Base-by-base conservation (phyloP, 1,140 invertebrate species). In the Drosophila funebris region DNA sequence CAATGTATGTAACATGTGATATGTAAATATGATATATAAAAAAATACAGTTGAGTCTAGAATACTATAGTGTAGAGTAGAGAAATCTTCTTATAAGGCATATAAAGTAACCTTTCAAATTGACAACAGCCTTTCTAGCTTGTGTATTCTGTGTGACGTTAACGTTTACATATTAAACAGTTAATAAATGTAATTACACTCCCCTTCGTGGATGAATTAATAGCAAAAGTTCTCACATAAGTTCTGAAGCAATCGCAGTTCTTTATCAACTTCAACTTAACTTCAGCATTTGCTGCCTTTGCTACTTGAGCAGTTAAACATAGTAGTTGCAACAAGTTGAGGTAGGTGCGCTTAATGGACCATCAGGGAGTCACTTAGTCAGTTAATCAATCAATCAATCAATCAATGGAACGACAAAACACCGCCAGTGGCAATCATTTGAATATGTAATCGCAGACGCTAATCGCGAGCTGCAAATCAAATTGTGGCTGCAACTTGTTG, bases 401-500 rank as follows among this genome's bases (percentile, higher is more conserved):
- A 48, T 41, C 41, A 43, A 37, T 29, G 18, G n/a, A 46, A 36
- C 20, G 16, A 50, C 58, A 24, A 64, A 63, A 43, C 31, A 43
- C 60, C 69, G 78, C 82, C 78, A 80, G 58, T 76, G 78, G 82
- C 82, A 82, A 88, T 72, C 83, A 87, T 88, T 87, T 87, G 77
- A 82, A 88, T 71, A 57, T 82, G 76, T 70, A 85, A 85, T 76
- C 80, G 43, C 41, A 76, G 81, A 57, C 64, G 68, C 64, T 84
- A 85, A 84, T 84, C 80, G 80, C 62, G n/a, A n/a, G n/a, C 33
- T 36, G 33, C 33, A 36, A 36, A 36, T 36, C 48, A 14, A 52
- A 31, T 33, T 27, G 18, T 39, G 60, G 37, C 56, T 66, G 60
- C 74, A 87, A 56, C 53, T 43, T 54, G 63, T 66, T 31, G 54